phyloP scores from a whole-genome alignment of 2,797 vertebrate genomes.

The Forpus xanthops region DNA sequence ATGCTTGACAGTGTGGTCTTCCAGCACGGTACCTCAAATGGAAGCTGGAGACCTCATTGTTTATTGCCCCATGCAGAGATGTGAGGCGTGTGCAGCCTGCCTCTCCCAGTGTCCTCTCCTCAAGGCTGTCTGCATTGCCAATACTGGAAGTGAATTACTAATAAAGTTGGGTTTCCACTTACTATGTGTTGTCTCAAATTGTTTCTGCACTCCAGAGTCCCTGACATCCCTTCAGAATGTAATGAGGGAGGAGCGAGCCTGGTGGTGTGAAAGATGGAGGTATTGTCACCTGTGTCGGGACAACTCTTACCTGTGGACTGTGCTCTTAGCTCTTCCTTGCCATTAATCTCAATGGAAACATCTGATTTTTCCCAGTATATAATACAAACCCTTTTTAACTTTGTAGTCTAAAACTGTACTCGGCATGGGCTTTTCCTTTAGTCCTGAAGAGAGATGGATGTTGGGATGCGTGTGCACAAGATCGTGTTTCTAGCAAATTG shows the following conservation, averaged over 20 bases:
- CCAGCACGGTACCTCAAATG: rapidly evolving
- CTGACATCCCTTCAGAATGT: neutral
- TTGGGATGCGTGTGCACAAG: neutral
- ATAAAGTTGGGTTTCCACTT: conserved; percentile 33
- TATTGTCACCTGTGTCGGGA: neutral
- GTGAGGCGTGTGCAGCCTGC: neutral
- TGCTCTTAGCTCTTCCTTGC: neutral
- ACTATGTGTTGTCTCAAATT: conserved; percentile 14
- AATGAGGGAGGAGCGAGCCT: neutral
- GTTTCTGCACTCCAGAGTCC: conserved; percentile 37
- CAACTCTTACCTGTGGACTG: neutral
- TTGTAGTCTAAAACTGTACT: neutral
- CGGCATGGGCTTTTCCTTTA: conserved; percentile 22
- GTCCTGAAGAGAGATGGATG: neutral
- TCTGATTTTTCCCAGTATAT: conserved; percentile 18
- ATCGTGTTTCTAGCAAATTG: neutral
- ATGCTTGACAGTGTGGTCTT: neutral
- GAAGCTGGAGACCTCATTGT: neutral
- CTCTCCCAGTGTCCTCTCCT: neutral
- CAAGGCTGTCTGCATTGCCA: neutral
- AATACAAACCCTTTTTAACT: conserved; percentile 20
- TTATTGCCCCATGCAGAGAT: neutral
- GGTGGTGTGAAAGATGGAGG: neutral
- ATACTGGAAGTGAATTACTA: neutral
- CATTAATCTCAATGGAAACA: neutral